These are phyloP conservation scores for Sprattus sprattus DNA, from an alignment of 2,113 vertebrate species.

Conservation along the genomic window DNA sequence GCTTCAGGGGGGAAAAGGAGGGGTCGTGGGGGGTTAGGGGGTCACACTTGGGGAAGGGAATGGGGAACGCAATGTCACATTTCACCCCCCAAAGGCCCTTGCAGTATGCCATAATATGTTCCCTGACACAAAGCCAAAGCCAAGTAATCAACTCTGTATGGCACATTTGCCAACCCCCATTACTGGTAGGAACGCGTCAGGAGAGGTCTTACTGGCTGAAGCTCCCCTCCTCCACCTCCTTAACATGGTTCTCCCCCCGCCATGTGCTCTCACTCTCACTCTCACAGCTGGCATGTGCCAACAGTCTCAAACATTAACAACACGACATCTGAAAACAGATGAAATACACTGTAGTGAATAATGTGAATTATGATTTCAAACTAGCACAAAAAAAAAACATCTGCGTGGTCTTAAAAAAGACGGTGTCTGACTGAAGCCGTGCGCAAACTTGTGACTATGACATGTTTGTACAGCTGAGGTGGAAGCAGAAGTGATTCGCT, in stretches of 20 bases:
- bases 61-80: conserved; percentile 57
- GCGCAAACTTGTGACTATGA: background rate
- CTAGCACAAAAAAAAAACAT: background rate
- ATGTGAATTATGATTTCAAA: background rate
- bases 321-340: background rate
- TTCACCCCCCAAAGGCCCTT: conserved; percentile 48
- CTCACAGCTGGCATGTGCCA: background rate
- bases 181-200: background rate
- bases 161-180: conserved; percentile 2
- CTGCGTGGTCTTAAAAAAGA: background rate
- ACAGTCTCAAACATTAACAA: background rate
- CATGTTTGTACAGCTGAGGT: conserved; percentile 7
- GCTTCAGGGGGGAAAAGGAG: background rate
- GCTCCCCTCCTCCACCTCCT: background rate
- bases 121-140: conserved; percentile 14
- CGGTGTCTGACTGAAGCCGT: background rate
- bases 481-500: background rate
- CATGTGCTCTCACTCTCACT: conserved; percentile 1
- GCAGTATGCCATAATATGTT: background rate
- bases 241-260: background rate
- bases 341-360: background rate
- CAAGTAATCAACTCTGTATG: conserved; percentile 8
- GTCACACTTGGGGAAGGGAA: conserved; percentile 50
- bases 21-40: conserved; percentile 19
- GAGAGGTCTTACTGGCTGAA: background rate